Evolutionary conservation across 1,140 invertebrate species (phyloP), one percentile per base, ranked within the genome.

Genomic region (Drosophila rhopaloa): DNA sequence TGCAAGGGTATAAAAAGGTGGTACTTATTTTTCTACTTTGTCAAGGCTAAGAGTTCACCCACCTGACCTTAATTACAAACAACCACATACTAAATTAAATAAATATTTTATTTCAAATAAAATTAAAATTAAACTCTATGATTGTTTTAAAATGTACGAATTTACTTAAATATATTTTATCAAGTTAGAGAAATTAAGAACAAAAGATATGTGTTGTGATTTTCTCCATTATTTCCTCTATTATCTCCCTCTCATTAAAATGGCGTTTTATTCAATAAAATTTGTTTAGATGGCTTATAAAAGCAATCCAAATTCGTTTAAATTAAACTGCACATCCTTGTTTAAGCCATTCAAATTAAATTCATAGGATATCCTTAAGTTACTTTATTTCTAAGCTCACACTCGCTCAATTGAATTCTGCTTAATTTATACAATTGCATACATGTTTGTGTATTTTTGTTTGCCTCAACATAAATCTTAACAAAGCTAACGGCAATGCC

Each of bases 401-500:
- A 70, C 65, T 70, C 67, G 67, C 67, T 71, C 67, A 70, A 71
- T 71, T 71, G 67, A 71, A 71, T 71, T 70, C 37, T 11, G 65
- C 67, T 70, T 71, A 71, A 71, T 71, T 71, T 71, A 71, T 71
- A 41, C 67, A 71, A 71, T 71, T 71, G 65, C 63, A 53, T 24
- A 27, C 19, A 41, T 41, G 35, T 37, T 16, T 65, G 63, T 71
- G 19, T 48, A 29, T 71, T 41, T 68, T 48, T 59, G 38, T 68
- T 67, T 67, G 56, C 41, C 73, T 56, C 32, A 54, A 53, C 63
- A 77, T 77, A 77, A 77, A 77, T 77, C 75, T 77, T 77, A 51
- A 62, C 74, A 77, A 77, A 70, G 75, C 75, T 54, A 81, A 83
- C 84, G 71, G 63, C 47, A 66, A 56, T 55, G 67, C 51, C 67